phyloP scores from a whole-genome alignment of 1,140 invertebrate genomes.

The Plectrocnemia conspersa region DNA sequence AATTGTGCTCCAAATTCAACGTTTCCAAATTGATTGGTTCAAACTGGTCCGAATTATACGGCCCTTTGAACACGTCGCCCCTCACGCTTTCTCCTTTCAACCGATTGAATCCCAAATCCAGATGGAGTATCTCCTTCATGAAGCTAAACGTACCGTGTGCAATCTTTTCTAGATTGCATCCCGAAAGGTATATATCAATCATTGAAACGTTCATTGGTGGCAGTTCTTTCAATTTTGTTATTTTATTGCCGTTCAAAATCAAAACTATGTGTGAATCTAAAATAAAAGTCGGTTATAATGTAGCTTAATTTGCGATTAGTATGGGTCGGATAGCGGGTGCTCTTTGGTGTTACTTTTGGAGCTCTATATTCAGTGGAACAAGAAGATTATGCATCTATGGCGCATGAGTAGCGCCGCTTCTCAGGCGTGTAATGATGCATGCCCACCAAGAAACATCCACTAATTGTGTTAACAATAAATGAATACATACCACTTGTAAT shows the following conservation, averaged over 20 bases:
- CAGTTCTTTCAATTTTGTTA: conserved; percentile 42
- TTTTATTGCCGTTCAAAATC: conserved; percentile 46
- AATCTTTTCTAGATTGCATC: conserved; percentile 54
- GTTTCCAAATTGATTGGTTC: conserved; percentile 59
- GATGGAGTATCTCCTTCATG: conserved; percentile 57
- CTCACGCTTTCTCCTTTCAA: conserved; percentile 56
- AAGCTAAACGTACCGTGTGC: conserved; percentile 59
- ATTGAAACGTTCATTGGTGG: conserved; percentile 38
- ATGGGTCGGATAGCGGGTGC: too few species aligned
- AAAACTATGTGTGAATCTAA: conserved; percentile 43
- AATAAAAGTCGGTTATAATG: conserved; percentile 22
- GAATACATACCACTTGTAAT: neutral
- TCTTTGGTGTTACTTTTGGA: too few species aligned
- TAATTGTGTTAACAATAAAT: too few species aligned
- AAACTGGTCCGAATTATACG: conserved; percentile 52
- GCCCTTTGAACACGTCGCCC: conserved; percentile 57
- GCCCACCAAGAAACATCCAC: too few species aligned
- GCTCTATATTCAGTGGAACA: too few species aligned
- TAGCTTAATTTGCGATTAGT: too few species aligned
- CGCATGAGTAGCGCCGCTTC: too few species aligned
- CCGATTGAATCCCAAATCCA: conserved; percentile 69
- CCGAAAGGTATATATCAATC: conserved; percentile 44
- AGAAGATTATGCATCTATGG: too few species aligned
- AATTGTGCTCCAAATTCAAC: conserved; percentile 64
- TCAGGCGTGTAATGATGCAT: too few species aligned